These are phyloP conservation scores for Dolichallabes microphthalmus DNA, from an alignment of 2,113 vertebrate genomes.

Conservation along the genomic window DNA sequence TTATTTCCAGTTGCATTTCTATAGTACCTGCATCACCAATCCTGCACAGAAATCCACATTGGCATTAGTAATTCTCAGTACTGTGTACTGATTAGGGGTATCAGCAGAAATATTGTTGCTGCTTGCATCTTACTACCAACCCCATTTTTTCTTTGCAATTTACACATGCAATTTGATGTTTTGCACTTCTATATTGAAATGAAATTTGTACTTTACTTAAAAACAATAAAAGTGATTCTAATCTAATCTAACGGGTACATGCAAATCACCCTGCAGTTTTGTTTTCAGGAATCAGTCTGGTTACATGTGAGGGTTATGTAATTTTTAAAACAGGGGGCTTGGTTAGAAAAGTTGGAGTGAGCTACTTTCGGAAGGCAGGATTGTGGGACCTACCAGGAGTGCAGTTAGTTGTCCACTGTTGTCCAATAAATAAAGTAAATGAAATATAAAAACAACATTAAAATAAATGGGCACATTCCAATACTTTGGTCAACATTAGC, in stretches of 20 bases:
- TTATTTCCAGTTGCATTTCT: neutral
- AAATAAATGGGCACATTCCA: neutral
- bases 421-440: neutral
- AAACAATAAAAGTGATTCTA: neutral
- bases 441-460: neutral
- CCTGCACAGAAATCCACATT: neutral
- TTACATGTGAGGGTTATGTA: neutral
- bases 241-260: neutral
- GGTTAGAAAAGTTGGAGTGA: neutral
- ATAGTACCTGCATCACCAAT: neutral
- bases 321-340: neutral
- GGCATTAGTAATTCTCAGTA: neutral
- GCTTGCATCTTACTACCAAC: neutral
- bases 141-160: neutral
- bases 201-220: neutral
- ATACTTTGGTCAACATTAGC: no score
- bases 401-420: neutral
- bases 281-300: no score
- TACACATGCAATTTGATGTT: neutral
- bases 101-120: neutral
- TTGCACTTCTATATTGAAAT: neutral
- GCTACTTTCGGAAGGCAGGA: neutral
- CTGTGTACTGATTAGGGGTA: neutral
- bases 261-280: neutral
- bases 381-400: neutral